A percentile compares a stretch with the other conserved stretches of the same genome.
Evolutionary conservation across 2,113 vertebrate genomes (phyloP).

Genomic region (Vulpes lagopus): DNA sequence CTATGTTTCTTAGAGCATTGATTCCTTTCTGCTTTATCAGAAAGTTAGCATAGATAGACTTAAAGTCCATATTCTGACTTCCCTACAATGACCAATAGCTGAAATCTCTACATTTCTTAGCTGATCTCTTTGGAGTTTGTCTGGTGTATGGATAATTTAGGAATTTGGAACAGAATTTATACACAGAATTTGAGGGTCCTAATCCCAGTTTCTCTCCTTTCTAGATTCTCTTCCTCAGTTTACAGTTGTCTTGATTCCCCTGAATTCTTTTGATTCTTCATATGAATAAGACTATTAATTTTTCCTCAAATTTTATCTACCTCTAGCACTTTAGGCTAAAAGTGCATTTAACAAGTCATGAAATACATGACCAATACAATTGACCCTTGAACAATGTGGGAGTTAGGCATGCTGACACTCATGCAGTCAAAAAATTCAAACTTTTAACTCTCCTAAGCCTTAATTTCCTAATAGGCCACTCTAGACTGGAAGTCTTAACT

Average conservation of each 20-base stretch:
- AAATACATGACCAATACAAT: not conserved
- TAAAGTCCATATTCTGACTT: not conserved
- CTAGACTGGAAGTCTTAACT: not conserved
- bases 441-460: not conserved
- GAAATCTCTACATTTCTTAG: not conserved
- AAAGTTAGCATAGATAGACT: not conserved
- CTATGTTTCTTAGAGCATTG: not conserved
- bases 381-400: not conserved
- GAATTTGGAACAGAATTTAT: not conserved
- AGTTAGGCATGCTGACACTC: not conserved
- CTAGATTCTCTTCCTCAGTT: not conserved
- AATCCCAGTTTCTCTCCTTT: not conserved
- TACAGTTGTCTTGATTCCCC: not conserved
- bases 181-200: not conserved
- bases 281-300: conserved; percentile 1
- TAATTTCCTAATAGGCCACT: not conserved
- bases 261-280: conserved; percentile 15
- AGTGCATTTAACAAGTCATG: not conserved
- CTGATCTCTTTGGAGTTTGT: not conserved
- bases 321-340: not conserved
- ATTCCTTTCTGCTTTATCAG: not conserved
- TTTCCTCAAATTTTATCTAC: conserved; percentile 9
- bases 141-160: not conserved
- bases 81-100: not conserved
- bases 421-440: not conserved